Conservation (phyloP, 2,113 vertebrate genomes). For the Nibea coibor region DNA sequence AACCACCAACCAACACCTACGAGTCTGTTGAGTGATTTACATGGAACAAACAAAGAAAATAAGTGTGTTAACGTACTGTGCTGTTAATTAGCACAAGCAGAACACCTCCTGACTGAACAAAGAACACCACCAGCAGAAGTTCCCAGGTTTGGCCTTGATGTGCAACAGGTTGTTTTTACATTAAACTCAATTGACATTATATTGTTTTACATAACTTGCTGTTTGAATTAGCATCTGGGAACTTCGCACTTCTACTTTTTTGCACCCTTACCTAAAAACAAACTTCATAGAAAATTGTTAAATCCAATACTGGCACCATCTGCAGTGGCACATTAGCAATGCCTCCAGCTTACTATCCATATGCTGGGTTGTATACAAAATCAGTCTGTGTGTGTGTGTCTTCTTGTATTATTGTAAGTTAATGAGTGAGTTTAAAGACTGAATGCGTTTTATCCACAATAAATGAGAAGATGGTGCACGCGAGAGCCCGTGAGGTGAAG, state of each 20-base stretch:
- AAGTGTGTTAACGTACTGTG: too few relatives aligned
- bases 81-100: not conserved
- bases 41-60: not conserved
- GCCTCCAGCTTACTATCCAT: conserved; percentile 24
- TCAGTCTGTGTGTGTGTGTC: not conserved
- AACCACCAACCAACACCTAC: not conserved
- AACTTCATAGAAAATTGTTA: not conserved
- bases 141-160: not conserved
- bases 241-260: not conserved
- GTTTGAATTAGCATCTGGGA: not conserved
- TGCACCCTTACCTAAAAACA: conserved; percentile 7
- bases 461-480: not conserved
- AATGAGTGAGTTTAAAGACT: not conserved
- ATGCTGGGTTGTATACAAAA: conserved; percentile 21
- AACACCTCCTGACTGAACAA: not conserved
- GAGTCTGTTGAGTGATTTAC: not conserved
- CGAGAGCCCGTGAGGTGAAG: not conserved
- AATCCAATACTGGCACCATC: conserved; percentile 20
- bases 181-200: not conserved
- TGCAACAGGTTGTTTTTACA: too few relatives aligned
- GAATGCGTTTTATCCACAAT: not conserved
- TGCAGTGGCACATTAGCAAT: conserved; percentile 30
- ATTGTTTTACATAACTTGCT: not conserved
- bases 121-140: not conserved
- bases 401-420: not conserved